Evolutionary conservation across 1,140 invertebrate genomes (phyloP), one percentile per base, ranked within the genome.

Genomic region (Drosophila ercepeae): DNA sequence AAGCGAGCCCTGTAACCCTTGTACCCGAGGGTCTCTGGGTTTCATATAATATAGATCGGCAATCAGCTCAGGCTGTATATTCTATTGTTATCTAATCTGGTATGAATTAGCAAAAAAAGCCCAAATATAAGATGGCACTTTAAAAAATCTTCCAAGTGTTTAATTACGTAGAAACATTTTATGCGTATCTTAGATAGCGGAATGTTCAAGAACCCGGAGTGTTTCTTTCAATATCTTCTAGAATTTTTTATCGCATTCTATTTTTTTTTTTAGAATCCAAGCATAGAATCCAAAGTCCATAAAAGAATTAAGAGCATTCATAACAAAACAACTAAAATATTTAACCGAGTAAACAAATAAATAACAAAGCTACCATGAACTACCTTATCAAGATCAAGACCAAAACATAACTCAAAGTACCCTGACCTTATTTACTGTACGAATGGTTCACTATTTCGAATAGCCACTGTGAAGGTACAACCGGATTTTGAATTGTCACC

Each of bases 81-180:
- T 65, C 48, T 34, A 50, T 63, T 65, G 45, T 65, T 67, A 67
- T 67, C 63, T 67, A 51, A 67, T 67, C 63, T 64, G 36, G 0
- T 34, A 25, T 67, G 59, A 63, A 34, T 44, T 64, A 21, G 59
- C 63, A 64, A 52, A 52, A 64, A 34, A 42, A 57, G 29, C 18
- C 13, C 14, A 54, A 21, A 53, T 42, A 27, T 27, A 52, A 51
- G 36, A 65, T 65, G 45, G 25, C 44, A 51, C 45, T 64, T 61
- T 29, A 6, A 63, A 61, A 44, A 61, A 63, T 13, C 61, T 19
- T 21, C 29, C 42, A 48, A 39, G 55, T 61, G 34, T 49, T 16
- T 39, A 39, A 48, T 64, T 57, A 64, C 57, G 60, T 61, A 48
- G 8, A 11, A 11, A 32, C 1, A 29, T 29, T 61, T 41, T 39